A percentile compares a stretch with the other conserved stretches of the same genome.
phyloP scores from a whole-genome alignment of 2,113 vertebrate species.

The Hippocampus abdominalis region DNA sequence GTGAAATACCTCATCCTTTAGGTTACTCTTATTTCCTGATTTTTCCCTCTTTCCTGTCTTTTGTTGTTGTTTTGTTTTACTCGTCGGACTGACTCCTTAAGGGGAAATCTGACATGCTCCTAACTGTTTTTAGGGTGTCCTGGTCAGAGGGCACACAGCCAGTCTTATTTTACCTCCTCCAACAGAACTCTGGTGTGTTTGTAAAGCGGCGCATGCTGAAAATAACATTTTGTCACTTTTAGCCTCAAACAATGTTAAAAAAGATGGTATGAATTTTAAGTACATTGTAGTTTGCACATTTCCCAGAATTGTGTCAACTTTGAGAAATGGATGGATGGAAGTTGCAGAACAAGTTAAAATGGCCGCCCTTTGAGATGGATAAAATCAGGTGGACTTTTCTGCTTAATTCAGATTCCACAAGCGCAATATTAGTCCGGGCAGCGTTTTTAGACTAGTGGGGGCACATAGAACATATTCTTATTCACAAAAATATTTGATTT shows the following conservation, averaged over 20 bases:
- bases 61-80: conserved; percentile 7
- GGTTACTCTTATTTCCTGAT: not conserved
- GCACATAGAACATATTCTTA: no score
- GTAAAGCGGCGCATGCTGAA: not conserved
- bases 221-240: not conserved
- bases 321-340: no score
- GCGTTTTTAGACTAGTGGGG: no score
- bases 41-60: no score
- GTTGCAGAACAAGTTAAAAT: no score
- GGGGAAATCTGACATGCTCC: conserved; percentile 26
- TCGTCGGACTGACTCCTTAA: conserved; percentile 10
- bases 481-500: no score
- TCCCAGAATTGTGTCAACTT: not conserved
- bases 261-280: no score
- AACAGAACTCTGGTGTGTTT: not conserved
- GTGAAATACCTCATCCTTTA: not conserved
- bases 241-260: no score
- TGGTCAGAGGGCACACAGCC: conserved; percentile 9
- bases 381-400: no score
- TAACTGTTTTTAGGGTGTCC: conserved; percentile 16
- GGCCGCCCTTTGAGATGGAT: no score
- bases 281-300: not conserved
- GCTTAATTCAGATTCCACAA: no score
- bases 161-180: not conserved
- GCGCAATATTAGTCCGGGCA: no score